A percentile compares a stretch with the other conserved stretches of the same genome.
Conservation (phyloP, 2,888 invertebrate species). For the Drosophila subsilvestris region DNA sequence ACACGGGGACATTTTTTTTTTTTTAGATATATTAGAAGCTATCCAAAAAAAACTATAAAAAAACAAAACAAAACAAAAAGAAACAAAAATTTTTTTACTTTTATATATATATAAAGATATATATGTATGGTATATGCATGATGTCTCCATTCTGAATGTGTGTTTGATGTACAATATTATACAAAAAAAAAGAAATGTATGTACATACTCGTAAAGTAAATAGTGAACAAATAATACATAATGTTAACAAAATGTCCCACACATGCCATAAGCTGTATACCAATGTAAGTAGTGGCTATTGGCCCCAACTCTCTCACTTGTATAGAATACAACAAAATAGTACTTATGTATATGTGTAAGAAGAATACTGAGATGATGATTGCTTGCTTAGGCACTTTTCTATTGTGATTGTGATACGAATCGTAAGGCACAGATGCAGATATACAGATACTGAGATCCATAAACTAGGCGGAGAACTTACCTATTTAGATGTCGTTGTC, state of each 20-base stretch:
- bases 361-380: conserved; percentile 37
- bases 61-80: conserved; percentile 33
- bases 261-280: conserved; percentile 22
- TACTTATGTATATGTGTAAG: not conserved
- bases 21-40: conserved; percentile 24
- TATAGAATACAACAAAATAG: not conserved
- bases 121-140: conserved; percentile 34
- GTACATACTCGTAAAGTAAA: conserved; percentile 17
- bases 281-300: conserved; percentile 4
- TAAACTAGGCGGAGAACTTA: conserved; percentile 1
- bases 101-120: conserved; percentile 57
- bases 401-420: conserved; percentile 62
- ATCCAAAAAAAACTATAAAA: conserved; percentile 19
- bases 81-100: conserved; percentile 56
- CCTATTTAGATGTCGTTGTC: conserved; percentile 24
- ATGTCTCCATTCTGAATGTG: conserved; percentile 51
- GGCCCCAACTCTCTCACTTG: conserved; percentile 10
- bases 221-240: conserved; percentile 12
- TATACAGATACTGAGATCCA: conserved; percentile 13
- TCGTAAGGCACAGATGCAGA: conserved; percentile 46
- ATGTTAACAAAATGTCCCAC: conserved; percentile 42
- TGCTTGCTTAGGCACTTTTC: conserved; percentile 58
- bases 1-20: conserved; percentile 24
- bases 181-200: conserved; percentile 15
- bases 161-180: conserved; percentile 37